Conservation (phyloP, 2,797 vertebrate genomes). For the Scomberomorus guttatus region DNA sequence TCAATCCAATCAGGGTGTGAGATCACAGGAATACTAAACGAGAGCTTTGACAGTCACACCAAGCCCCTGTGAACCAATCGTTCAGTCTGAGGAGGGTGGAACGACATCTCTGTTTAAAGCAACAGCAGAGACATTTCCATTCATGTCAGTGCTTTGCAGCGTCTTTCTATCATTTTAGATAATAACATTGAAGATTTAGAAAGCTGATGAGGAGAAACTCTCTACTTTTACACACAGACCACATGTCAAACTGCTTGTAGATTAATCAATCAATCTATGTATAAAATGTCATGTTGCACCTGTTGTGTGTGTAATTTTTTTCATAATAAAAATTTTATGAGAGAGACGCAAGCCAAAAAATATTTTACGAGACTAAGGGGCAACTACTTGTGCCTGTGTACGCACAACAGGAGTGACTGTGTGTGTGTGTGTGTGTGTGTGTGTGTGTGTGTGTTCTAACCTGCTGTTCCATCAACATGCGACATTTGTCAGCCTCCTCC, state of each 20-base stretch:
- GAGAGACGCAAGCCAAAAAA: not conserved
- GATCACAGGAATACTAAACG: not conserved
- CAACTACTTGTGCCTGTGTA: not conserved
- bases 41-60: not conserved
- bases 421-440: not conserved
- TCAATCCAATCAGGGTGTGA: not conserved
- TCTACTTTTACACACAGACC: not conserved
- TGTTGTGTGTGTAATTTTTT: not conserved
- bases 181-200: not conserved
- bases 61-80: not conserved
- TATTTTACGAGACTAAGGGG: conserved; percentile 8
- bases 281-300: not conserved
- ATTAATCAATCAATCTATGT: not conserved
- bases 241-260: not conserved
- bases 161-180: no score
- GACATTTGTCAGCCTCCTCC: conserved; percentile 92
- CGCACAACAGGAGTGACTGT: not conserved
- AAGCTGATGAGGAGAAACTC: not conserved
- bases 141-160: not conserved
- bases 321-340: conserved; percentile 23
- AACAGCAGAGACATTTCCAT: not conserved
- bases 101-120: no score
- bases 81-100: not conserved
- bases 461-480: conserved; percentile 91
- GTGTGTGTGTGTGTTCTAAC: conserved; percentile 72